Conservation (phyloP, 2,888 invertebrate species). For the Agapetus fuscipes region DNA sequence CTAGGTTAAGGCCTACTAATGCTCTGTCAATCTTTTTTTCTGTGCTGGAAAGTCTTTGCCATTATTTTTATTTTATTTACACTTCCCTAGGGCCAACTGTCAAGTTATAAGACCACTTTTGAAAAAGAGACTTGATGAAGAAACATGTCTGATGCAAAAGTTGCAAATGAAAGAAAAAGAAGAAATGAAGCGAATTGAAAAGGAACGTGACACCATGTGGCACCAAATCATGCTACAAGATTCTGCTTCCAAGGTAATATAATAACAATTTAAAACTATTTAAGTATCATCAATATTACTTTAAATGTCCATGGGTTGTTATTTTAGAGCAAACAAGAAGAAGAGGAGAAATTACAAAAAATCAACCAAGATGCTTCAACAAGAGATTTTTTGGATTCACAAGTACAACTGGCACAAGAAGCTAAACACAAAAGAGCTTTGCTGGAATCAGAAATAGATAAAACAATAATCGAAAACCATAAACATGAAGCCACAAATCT, state of each 20-base stretch:
- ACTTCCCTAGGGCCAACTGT: conserved; percentile 16
- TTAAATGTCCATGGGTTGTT: neutral
- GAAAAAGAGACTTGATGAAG: conserved; percentile 36
- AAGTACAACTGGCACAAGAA: conserved; percentile 11
- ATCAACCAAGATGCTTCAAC: conserved; percentile 3
- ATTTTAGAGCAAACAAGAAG: conserved; percentile 8
- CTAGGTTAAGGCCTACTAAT: too few species aligned
- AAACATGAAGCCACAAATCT: conserved; percentile 1
- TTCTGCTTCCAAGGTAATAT: conserved; percentile 23
- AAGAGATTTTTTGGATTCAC: conserved; percentile 12
- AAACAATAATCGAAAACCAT: conserved; percentile 1
- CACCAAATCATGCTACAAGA: conserved; percentile 48
- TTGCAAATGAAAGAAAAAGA: conserved; percentile 54
- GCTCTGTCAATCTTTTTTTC: too few species aligned
- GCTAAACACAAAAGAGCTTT: conserved; percentile 3
- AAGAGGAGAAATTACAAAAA: conserved; percentile 6
- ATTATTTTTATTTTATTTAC: too few species aligned
- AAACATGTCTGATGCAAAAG: conserved; percentile 44
- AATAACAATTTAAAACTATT: neutral
- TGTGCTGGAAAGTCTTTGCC: too few species aligned
- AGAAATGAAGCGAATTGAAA: conserved; percentile 40
- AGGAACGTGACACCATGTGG: conserved; percentile 53
- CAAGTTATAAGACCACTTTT: conserved; percentile 14
- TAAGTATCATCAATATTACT: neutral
- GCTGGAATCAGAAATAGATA: conserved; percentile 7